Percentiles rank a stretch among this genome's conserved stretches.
phyloP scores from a whole-genome alignment of 1,140 invertebrate genomes.

The Ylistrum balloti region DNA sequence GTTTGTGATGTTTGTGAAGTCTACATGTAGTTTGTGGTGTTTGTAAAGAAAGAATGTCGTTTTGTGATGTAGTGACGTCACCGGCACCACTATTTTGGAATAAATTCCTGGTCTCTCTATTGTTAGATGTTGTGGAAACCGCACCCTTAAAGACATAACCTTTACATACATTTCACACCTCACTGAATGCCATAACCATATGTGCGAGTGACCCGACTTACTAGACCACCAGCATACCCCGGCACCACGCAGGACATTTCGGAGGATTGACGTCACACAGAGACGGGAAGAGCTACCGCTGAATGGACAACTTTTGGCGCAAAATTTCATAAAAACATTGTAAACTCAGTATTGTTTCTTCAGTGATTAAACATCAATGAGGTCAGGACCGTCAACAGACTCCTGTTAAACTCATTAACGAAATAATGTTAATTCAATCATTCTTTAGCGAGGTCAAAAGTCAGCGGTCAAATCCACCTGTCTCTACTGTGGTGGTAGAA shows the following conservation, averaged over 20 bases:
- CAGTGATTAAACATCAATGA: neutral
- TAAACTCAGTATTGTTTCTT: neutral
- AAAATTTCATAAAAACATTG: neutral
- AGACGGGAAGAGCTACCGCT: neutral
- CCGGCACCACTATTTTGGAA: too few species aligned
- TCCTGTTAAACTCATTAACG: neutral
- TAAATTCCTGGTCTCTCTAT: too few species aligned
- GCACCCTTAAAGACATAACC: neutral
- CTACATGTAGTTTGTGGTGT: too few species aligned
- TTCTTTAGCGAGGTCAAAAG: neutral
- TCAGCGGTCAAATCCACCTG: constrained; percentile 21
- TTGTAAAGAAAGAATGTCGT: too few species aligned
- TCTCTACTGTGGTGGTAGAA: neutral
- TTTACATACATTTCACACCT: neutral
- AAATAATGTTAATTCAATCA: constrained; percentile 14
- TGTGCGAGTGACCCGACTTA: neutral
- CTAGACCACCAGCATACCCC: neutral
- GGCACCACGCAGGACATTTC: too few species aligned
- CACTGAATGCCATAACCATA: neutral
- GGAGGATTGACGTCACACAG: too few species aligned
- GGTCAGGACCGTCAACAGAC: neutral
- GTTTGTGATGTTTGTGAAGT: too few species aligned
- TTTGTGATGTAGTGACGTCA: too few species aligned
- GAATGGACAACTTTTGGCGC: neutral
- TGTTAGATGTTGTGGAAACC: too few species aligned